Percentiles rank a stretch among this genome's conserved stretches.
Conservation (phyloP, 2,113 vertebrate genomes). For the Peromyscus leucopus region DNA sequence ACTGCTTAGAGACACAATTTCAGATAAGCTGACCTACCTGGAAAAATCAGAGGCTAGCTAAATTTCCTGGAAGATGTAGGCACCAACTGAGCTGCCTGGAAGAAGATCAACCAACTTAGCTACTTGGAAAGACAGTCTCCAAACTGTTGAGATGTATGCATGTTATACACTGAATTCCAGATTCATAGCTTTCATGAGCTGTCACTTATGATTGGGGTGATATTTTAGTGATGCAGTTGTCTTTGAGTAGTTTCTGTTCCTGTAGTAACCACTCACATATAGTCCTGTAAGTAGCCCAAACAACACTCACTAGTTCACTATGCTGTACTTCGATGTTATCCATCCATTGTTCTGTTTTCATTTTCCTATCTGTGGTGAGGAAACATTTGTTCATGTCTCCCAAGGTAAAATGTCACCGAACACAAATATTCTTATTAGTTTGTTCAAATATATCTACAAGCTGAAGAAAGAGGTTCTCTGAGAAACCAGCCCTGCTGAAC, state of each 20-base stretch:
- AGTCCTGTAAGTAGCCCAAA: neutral
- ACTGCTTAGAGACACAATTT: neutral
- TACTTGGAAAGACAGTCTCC: neutral
- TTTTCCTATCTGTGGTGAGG: neutral
- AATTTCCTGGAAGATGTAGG: neutral
- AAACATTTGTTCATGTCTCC: neutral
- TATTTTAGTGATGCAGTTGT: neutral
- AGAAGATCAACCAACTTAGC: neutral
- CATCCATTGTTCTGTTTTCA: neutral
- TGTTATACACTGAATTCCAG: neutral
- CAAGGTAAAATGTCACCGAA: neutral
- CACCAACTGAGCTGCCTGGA: neutral
- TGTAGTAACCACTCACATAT: neutral
- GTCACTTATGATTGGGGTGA: neutral
- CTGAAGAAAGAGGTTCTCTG: neutral
- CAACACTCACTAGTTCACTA: neutral
- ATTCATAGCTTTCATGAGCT: neutral
- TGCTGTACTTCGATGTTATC: neutral
- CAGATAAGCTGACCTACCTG: neutral
- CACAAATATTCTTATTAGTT: neutral
- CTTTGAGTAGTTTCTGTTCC: neutral
- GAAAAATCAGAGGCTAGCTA: neutral
- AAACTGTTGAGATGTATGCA: neutral
- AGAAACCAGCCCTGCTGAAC: neutral
- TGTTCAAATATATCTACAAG: neutral